phyloP scores from a whole-genome alignment of 2,888 invertebrate genomes.

The Xanthorhoe designata region DNA sequence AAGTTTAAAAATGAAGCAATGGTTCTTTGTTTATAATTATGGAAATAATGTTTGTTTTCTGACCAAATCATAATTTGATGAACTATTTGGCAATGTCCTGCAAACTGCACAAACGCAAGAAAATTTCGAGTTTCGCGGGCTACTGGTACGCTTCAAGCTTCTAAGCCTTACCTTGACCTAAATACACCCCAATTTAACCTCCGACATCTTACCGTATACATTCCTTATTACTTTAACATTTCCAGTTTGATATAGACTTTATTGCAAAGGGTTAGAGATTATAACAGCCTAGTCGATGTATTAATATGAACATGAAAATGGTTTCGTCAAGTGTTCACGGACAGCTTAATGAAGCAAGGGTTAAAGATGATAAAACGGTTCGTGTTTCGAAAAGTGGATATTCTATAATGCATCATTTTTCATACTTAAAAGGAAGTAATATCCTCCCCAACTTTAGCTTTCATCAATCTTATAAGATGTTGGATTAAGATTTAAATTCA shows the following conservation, averaged over 20 bases:
- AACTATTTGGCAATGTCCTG: too few species aligned
- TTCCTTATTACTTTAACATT: constrained; percentile 40
- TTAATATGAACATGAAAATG: constrained; percentile 41
- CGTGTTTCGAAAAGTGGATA: constrained; percentile 11
- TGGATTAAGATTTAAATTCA: too few species aligned
- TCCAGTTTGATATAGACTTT: constrained; percentile 41
- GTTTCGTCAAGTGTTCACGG: constrained; percentile 37
- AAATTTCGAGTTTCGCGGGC: too few species aligned
- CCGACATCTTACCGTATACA: constrained; percentile 51
- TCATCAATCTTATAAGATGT: too few species aligned
- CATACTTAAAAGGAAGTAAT: too few species aligned
- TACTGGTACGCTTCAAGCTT: too few species aligned
- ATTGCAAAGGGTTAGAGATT: constrained; percentile 26
- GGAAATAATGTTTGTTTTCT: too few species aligned
- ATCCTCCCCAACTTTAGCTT: too few species aligned
- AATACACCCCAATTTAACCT: constrained; percentile 59
- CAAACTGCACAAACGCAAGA: too few species aligned
- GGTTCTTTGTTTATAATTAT: too few species aligned
- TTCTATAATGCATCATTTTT: background rate
- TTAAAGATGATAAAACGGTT: constrained; percentile 33
- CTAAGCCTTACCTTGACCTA: constrained; percentile 66
- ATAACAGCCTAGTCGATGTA: constrained; percentile 24
- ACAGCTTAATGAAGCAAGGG: constrained; percentile 38
- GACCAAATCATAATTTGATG: too few species aligned
- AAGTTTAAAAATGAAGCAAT: too few species aligned